phyloP scores from a whole-genome alignment of 2,888 invertebrate species.

The Drosophila neonasuta region DNA sequence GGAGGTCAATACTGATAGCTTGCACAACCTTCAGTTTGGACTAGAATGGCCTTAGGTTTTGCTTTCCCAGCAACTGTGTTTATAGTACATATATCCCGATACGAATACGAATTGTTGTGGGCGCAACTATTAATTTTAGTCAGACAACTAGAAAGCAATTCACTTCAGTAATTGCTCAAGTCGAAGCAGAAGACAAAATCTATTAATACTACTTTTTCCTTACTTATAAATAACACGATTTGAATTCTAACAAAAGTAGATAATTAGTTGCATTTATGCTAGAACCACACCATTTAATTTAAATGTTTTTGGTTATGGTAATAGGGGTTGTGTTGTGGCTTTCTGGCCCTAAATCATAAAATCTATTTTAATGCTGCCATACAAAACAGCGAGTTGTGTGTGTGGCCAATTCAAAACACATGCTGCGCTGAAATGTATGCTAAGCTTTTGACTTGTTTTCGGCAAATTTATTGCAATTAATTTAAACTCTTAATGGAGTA shows the following conservation, averaged over 20 bases:
- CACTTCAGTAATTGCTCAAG: slow-evolving; percentile 7
- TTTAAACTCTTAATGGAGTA: slow-evolving; percentile 72
- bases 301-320: slow-evolving; percentile 20
- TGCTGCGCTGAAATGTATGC: slow-evolving; percentile 39
- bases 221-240: neutral
- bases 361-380: slow-evolving; percentile 53
- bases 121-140: slow-evolving; percentile 42
- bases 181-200: slow-evolving; percentile 2
- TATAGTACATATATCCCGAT: slow-evolving; percentile 6
- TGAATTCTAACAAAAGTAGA: slow-evolving; percentile 6
- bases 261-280: slow-evolving; percentile 39
- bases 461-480: slow-evolving; percentile 64
- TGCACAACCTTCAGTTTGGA: slow-evolving; percentile 13
- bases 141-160: slow-evolving; percentile 6
- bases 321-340: slow-evolving; percentile 44
- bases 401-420: slow-evolving; percentile 29
- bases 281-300: slow-evolving; percentile 30
- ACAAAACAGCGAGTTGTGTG: slow-evolving; percentile 17
- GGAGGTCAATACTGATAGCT: slow-evolving; percentile 23
- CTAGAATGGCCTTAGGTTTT: slow-evolving; percentile 2
- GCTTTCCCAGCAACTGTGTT: slow-evolving; percentile 14
- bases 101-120: slow-evolving; percentile 28
- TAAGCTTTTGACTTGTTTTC: slow-evolving; percentile 31
- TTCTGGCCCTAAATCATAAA: slow-evolving; percentile 67
- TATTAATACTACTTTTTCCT: neutral